These are phyloP conservation scores for Actinernus sp. DNA, from an alignment of 92 coral and sea anemone genomes.

Conservation along the genomic window DNA sequence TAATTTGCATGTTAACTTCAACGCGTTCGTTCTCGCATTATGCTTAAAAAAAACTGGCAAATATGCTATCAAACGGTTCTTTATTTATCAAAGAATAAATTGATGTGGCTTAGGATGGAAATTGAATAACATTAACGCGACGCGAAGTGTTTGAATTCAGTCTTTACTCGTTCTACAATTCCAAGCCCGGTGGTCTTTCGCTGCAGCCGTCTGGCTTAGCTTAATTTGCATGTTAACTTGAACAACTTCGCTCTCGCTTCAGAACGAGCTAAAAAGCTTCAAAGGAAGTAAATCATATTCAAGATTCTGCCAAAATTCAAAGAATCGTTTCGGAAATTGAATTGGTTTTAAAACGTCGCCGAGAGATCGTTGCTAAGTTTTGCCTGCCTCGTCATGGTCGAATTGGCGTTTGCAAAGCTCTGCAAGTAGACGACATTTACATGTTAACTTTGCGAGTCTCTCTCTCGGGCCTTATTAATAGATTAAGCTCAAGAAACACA, in stretches of 20 bases:
- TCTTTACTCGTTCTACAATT: slow-evolving; percentile 23
- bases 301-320: slow-evolving; percentile 4
- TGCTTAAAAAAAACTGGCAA: neutral
- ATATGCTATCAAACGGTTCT: slow-evolving; percentile 2
- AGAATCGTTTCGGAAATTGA: neutral
- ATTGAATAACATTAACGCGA: slow-evolving; percentile 4
- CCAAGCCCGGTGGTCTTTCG: slow-evolving; percentile 47
- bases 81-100: slow-evolving; percentile 5
- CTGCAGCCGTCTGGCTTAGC: slow-evolving; percentile 34
- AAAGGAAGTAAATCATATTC: slow-evolving; percentile 2
- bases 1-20: slow-evolving; percentile 98
- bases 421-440: slow-evolving; percentile 28
- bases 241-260: slow-evolving; percentile 62
- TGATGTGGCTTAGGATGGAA: neutral
- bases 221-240: slow-evolving; percentile 52
- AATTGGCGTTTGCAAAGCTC: slow-evolving; percentile 14
- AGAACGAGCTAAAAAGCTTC: slow-evolving; percentile 5
- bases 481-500: too few species aligned
- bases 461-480: slow-evolving; percentile 21
- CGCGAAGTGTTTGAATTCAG: slow-evolving; percentile 30
- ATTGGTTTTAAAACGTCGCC: neutral
- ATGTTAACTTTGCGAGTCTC: slow-evolving; percentile 30
- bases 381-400: slow-evolving; percentile 40
- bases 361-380: slow-evolving; percentile 28
- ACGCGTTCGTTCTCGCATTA: slow-evolving; percentile 33